These are phyloP conservation scores for Notamacropus eugenii DNA, from an alignment of 2,797 vertebrate species.

Conservation along the genomic window DNA sequence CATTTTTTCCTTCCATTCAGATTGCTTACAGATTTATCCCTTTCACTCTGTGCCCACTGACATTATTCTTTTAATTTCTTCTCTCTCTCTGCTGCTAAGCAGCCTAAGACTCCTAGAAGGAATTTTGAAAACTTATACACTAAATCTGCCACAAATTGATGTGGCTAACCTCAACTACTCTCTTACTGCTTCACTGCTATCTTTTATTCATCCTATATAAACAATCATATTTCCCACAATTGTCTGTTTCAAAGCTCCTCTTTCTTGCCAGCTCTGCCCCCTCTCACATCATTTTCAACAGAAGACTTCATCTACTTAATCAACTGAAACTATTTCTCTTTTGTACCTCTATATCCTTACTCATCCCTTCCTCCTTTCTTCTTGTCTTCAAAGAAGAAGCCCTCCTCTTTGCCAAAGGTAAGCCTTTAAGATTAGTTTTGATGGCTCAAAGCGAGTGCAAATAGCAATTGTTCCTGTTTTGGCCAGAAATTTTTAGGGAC, in stretches of 20 bases:
- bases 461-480: neutral
- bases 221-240: no score
- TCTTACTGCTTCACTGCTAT: neutral
- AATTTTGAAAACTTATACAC: neutral
- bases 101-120: neutral
- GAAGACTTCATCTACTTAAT: neutral
- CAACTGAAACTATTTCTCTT: neutral
- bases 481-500: neutral
- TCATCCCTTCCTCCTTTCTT: neutral
- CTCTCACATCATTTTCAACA: neutral
- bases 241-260: neutral
- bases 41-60: neutral
- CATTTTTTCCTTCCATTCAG: neutral
- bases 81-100: neutral
- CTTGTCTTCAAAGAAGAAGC: neutral
- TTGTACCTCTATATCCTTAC: neutral
- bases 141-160: neutral
- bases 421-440: neutral
- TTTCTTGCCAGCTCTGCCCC: neutral
- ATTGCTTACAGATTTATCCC: neutral
- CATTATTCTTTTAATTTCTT: neutral
- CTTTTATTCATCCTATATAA: neutral
- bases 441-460: neutral
- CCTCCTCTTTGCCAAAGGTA: neutral
- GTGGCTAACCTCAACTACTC: neutral